A percentile compares a stretch with the other conserved stretches of the same genome.
These are phyloP conservation scores for Abramis brama DNA, from an alignment of 2,113 vertebrate genomes.

Conservation along the genomic window DNA sequence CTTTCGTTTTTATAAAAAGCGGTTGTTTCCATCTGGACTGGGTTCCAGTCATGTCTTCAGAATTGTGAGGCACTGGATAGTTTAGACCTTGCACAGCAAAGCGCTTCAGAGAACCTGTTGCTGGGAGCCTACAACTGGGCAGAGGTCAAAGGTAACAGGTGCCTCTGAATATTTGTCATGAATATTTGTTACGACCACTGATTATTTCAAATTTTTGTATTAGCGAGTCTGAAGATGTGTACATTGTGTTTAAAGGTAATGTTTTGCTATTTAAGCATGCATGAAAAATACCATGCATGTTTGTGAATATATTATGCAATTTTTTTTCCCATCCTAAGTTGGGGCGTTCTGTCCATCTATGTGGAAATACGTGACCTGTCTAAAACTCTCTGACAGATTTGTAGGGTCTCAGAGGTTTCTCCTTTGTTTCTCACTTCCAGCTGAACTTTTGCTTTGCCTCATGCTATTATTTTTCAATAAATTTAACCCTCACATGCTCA, in stretches of 20 bases:
- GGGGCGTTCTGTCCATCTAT: neutral
- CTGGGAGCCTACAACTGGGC: neutral
- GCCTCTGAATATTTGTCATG: neutral
- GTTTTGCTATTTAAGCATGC: neutral
- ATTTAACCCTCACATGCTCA: neutral
- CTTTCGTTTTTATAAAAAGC: constrained; percentile 51
- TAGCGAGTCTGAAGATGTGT: neutral
- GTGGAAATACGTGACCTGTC: neutral
- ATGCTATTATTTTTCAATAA: neutral
- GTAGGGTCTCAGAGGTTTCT: neutral
- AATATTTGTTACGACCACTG: neutral
- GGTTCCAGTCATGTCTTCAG: constrained; percentile 35
- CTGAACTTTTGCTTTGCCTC: neutral
- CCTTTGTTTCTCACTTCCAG: constrained; percentile 29
- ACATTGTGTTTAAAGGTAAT: neutral
- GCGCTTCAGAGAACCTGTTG: neutral
- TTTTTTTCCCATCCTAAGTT: neutral
- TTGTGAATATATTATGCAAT: neutral
- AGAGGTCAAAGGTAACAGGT: constrained; percentile 25
- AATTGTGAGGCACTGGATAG: constrained; percentile 2
- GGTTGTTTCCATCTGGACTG: neutral
- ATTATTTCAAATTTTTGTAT: neutral
- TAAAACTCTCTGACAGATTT: constrained; percentile 28
- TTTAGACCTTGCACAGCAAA: neutral
- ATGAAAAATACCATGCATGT: neutral